phyloP scores from a whole-genome alignment of 2,113 vertebrate species.

The Isurus oxyrinchus region DNA sequence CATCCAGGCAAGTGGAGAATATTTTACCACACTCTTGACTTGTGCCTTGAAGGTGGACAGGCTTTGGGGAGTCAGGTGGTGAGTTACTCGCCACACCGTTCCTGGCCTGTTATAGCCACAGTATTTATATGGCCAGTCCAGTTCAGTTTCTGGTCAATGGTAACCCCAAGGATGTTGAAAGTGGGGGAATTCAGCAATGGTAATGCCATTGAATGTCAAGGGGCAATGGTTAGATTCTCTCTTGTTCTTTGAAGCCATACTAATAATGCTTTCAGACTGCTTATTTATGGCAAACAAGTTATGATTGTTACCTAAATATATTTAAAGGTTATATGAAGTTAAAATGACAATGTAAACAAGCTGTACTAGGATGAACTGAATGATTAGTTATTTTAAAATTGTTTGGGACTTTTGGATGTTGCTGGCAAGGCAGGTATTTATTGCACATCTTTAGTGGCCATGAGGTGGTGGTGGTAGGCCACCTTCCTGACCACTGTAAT shows the following conservation, averaged over 20 bases:
- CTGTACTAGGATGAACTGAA: background rate
- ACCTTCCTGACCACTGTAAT: background rate
- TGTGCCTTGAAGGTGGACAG: too few relatives aligned
- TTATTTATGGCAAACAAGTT: background rate
- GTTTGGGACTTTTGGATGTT: background rate
- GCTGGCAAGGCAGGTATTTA: background rate
- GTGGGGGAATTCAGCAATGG: too few relatives aligned
- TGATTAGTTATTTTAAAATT: background rate
- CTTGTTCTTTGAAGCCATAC: background rate
- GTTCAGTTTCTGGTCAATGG: too few relatives aligned
- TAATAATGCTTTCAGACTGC: background rate
- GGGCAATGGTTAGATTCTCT: too few relatives aligned
- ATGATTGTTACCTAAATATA: background rate
- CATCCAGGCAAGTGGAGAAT: too few relatives aligned
- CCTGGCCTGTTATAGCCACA: too few relatives aligned
- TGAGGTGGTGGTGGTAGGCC: background rate
- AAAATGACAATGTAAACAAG: slow-evolving; percentile 5
- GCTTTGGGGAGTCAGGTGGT: too few relatives aligned
- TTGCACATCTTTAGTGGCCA: background rate
- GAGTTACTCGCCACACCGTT: too few relatives aligned
- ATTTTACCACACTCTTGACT: too few relatives aligned
- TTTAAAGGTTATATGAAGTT: background rate
- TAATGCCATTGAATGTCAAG: too few relatives aligned
- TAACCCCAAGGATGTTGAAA: too few relatives aligned
- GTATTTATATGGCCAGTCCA: too few relatives aligned